Conservation (phyloP, 1,140 invertebrate species). For the Brachionus sp. region DNA sequence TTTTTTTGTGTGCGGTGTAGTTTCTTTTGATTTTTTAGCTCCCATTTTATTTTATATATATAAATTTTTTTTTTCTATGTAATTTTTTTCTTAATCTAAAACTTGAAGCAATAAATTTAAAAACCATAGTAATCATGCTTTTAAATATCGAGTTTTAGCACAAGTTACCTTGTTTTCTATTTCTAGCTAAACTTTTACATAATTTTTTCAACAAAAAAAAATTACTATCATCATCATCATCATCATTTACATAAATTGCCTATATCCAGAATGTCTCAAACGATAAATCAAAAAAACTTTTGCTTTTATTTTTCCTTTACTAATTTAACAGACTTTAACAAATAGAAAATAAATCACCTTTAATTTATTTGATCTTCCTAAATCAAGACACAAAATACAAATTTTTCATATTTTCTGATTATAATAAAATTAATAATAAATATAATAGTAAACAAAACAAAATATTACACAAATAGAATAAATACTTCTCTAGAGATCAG, state of each 20-base stretch:
- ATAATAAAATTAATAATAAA: no score
- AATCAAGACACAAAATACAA: no score
- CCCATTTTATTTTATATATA: conserved; percentile 46
- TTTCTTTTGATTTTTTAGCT: conserved; percentile 22
- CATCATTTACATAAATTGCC: neutral
- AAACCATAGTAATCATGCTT: neutral
- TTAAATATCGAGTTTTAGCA: neutral
- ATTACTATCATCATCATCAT: neutral
- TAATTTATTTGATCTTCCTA: neutral
- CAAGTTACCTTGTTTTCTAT: neutral
- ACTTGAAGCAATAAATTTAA: neutral
- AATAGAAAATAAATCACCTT: neutral
- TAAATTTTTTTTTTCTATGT: neutral
- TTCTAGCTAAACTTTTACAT: neutral
- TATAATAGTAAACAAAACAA: neutral
- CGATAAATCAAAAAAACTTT: neutral
- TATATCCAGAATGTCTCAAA: neutral
- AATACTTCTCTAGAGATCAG: neutral
- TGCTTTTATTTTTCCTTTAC: neutral
- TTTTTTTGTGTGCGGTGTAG: neutral
- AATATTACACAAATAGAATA: neutral
- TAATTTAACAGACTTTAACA: neutral
- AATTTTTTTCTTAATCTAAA: neutral
- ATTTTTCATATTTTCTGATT: neutral
- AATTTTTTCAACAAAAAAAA: neutral